Evolutionary conservation across 2,797 vertebrate species (phyloP).

Genomic region (Podargus strigoides): DNA sequence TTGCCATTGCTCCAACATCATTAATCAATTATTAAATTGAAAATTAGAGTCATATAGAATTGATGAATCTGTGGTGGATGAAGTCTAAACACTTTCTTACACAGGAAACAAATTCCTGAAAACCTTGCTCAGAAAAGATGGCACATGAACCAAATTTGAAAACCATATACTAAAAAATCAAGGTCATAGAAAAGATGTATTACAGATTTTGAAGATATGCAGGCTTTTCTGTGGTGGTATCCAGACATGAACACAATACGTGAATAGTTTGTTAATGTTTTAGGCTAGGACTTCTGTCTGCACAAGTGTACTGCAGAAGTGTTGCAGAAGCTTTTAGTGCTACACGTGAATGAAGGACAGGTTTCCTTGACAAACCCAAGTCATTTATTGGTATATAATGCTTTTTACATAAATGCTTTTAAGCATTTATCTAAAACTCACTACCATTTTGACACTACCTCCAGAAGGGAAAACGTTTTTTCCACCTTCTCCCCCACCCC

Average conservation of each 20-base stretch:
- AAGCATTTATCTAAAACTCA: neutral
- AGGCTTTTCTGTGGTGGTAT: neutral
- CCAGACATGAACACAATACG: rapidly evolving
- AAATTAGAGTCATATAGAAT: neutral
- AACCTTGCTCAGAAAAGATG: neutral
- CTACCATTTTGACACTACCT: neutral
- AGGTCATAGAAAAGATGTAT: neutral
- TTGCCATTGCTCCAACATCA: neutral
- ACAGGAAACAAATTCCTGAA: neutral
- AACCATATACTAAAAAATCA: neutral
- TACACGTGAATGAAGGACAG: neutral
- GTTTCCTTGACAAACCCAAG: neutral
- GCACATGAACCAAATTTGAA: neutral
- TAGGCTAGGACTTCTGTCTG: neutral
- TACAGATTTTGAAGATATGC: neutral
- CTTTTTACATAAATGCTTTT: too few relatives aligned
- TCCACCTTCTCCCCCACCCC: neutral
- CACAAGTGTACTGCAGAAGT: neutral
- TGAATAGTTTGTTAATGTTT: neutral
- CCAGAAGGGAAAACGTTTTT: neutral
- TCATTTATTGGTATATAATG: neutral
- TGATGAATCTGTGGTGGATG: neutral
- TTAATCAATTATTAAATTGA: neutral
- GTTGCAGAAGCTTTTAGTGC: neutral
- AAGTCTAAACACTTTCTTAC: neutral